Percentiles rank a stretch among this genome's conserved stretches.
These are phyloP conservation scores for Aurelia sp. DNA, from an alignment of 30 jellyfish, hydroid and myxozoan genomes.

Conservation along the genomic window DNA sequence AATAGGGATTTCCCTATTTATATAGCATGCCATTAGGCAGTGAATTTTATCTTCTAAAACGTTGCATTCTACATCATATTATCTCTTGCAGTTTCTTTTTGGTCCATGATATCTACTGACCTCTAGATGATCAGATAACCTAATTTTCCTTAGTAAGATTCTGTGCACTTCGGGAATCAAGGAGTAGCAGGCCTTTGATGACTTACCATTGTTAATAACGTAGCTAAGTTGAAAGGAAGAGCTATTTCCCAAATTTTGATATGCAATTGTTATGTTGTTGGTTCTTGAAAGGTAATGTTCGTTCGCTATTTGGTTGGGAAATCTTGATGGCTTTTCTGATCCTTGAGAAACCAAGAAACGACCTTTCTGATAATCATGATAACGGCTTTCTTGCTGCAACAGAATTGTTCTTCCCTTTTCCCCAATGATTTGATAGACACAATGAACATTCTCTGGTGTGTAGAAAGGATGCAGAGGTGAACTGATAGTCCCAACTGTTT, in stretches of 20 bases:
- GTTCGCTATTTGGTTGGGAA: neutral
- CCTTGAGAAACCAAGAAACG: neutral
- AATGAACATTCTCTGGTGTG: neutral
- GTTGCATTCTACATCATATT: neutral
- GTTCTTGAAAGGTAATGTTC: neutral
- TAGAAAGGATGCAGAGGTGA: neutral
- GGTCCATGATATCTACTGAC: too few species aligned
- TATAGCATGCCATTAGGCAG: neutral
- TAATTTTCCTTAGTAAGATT: too few species aligned
- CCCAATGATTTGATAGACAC: neutral
- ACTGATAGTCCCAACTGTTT: neutral
- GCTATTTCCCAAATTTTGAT: neutral
- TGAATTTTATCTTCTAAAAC: constrained; percentile 18
- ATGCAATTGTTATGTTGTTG: neutral
- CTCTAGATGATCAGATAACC: too few species aligned
- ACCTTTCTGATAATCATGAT: neutral
- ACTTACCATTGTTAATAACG: neutral
- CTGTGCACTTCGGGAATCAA: too few species aligned
- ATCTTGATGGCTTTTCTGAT: neutral
- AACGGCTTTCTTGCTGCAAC: neutral
- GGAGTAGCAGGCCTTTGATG: too few species aligned
- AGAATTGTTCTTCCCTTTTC: neutral
- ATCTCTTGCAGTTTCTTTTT: too few species aligned
- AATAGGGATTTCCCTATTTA: constrained; percentile 10
- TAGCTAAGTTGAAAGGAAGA: neutral